Base-by-base conservation (phyloP, 2,113 vertebrate species). In the Canis aureus region DNA sequence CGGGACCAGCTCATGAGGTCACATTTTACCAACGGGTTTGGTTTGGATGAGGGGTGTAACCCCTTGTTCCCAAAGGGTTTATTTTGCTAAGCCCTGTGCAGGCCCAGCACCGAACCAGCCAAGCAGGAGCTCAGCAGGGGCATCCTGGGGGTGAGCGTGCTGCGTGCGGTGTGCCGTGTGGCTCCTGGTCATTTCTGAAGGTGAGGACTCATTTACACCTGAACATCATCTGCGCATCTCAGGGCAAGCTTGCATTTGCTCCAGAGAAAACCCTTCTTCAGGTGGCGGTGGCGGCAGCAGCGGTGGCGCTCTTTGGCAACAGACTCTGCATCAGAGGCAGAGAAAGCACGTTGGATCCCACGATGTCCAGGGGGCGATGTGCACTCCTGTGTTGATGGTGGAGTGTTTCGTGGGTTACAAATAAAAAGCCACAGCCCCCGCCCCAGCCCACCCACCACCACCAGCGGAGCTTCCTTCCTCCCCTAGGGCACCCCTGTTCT, bases 51-150 rank as follows among this genome's bases (percentile, higher is more conserved):
- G 19, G 8, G 23, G 22, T 1, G 1, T 11, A 22, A 57, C 64
- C 57, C 20, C 8, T 3, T 9, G n/a, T 16, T 4, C 35, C 51
- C 27, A 0, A 2, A 0, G 11, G 53, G 8, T 23, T 43, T n/a
- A 9, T 11, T 29, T 78, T 38, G 13, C 20, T 69, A 38, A 27
- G 43, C n/a, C 89, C 19, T 0, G 15, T 15, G 69, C 10, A 2
- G 38, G 5, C 3, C 12, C 19, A 7, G 80, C 2, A 1, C 49
- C 69, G 2, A 19, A 25, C 2, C 23, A 13, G 43, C 8, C 29
- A 1, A 3, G 15, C 59, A 15, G 74, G 43, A 9, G 17, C n/a
- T 3, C 1, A 0, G 10, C n/a, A 15, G 16, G 81, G 9, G 11
- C 0, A 4, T 59, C 60, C 51, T 25, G 59, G 20, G 59, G 59